Evolutionary conservation across 2,888 invertebrate species (phyloP).

Genomic region (Cotesia congregata): DNA sequence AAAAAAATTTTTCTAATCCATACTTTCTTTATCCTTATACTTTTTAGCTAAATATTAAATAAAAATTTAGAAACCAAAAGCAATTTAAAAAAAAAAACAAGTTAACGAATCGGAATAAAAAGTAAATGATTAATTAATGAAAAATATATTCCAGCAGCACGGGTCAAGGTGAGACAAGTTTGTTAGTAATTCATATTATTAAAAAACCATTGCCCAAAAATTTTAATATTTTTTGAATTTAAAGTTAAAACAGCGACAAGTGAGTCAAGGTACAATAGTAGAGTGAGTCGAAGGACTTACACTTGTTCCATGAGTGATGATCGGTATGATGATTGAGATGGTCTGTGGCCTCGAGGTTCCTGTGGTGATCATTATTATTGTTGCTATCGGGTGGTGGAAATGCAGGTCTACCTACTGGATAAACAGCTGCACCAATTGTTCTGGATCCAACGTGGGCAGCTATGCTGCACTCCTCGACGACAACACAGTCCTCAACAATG

Average conservation of each 20-base stretch:
- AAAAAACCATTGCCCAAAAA: background rate
- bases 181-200: background rate
- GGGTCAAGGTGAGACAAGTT: background rate
- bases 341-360: constrained; percentile 61
- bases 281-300: constrained; percentile 57
- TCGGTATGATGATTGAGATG: constrained; percentile 56
- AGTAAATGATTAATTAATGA: background rate
- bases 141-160: background rate
- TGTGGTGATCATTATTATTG: constrained; percentile 67
- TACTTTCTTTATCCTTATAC: background rate
- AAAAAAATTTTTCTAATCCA: constrained; percentile 6
- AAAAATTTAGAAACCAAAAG: background rate
- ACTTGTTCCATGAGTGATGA: constrained; percentile 65
- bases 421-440: constrained; percentile 31
- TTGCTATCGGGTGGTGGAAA: constrained; percentile 61
- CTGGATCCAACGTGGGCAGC: constrained; percentile 50
- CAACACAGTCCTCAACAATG: constrained; percentile 62
- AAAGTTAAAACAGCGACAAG: background rate
- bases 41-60: background rate
- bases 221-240: constrained; percentile 6
- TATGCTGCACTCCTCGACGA: constrained; percentile 51
- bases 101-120: background rate
- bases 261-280: background rate
- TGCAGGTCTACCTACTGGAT: constrained; percentile 39
- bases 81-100: background rate